Base-by-base conservation (phyloP, 2,113 vertebrate genomes). In the Cheirogaleus medius region DNA sequence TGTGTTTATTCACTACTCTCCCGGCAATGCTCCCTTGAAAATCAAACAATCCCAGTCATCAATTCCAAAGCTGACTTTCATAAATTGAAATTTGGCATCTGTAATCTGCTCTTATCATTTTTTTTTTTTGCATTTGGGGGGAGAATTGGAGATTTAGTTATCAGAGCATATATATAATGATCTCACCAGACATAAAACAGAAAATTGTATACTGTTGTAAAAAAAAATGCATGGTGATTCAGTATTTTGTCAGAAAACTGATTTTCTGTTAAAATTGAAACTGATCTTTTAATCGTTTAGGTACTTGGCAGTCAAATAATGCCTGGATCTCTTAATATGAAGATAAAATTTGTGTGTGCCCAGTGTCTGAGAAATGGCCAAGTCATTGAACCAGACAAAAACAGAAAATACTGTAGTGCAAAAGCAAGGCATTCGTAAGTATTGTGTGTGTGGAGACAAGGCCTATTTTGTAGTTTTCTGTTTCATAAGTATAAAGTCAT, bases 371-470 rank as follows among this genome's bases (percentile, higher is more conserved):
- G 99, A 98, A 99, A 99, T 1, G 99, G 99, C 63, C 99, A 99
- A 98, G 99, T 99, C 95, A 99, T 98, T 44, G 99, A 99, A 97
- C 99, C 99, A 34, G 99, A 99, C 98, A 99, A 99, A 98, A 99
- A 99, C 98, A 99, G 99, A 97, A 99, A 99, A 97, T 99, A 99
- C 94, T 99, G 99, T 97, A 99, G 99, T 95, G 99, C 99, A 87
- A 99, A 99, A 98, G 99, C 99, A n/a, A 99, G 99, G 97, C 99
- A 99, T 96, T 98, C 98, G 99, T 99, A 98, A 99, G 99, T 99
- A 97, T 77, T 1, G 47, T 6, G 29, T 39, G 12, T 44, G 23
- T 49, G 69, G 18, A 71, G 52, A 73, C 13, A 32, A 17, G 39
- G 27, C 56, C 29, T 21, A 6, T n/a, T 64, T 81, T 54, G 42